Conservation (phyloP, 23 tunicate genomes). For the Ciona savignyi region DNA sequence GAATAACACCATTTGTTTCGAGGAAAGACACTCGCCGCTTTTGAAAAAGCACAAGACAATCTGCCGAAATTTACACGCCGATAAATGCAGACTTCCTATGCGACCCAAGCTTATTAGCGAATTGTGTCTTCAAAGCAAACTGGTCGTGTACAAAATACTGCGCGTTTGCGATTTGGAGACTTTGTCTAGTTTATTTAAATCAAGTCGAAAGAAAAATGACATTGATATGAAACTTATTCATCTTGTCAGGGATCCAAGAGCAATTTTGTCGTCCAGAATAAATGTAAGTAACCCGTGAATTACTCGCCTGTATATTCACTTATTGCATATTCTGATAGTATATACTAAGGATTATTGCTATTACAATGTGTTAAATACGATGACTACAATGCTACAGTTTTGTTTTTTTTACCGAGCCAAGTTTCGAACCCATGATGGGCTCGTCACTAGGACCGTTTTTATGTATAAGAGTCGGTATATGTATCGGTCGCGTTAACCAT, state of each 20-base stretch:
- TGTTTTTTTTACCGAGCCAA: too few relatives aligned
- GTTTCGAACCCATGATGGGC: too few relatives aligned
- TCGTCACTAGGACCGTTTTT: too few relatives aligned
- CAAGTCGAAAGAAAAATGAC: neutral
- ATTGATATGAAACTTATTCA: conserved; percentile 35
- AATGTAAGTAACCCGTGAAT: conserved; percentile 9
- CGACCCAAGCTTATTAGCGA: conserved; percentile 18
- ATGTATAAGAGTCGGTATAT: too few relatives aligned
- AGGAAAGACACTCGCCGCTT: conserved; percentile 21
- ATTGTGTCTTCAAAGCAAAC: conserved; percentile 14
- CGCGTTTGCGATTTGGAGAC: conserved; percentile 45
- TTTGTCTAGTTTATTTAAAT: conserved; percentile 10
- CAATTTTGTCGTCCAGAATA: conserved; percentile 44
- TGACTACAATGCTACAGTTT: too few relatives aligned
- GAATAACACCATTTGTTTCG: conserved; percentile 47
- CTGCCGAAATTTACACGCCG: neutral
- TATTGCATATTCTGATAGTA: too few relatives aligned
- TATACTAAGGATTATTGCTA: too few relatives aligned
- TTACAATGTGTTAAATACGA: too few relatives aligned
- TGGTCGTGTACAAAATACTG: conserved; percentile 51
- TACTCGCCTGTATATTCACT: neutral
- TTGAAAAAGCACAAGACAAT: conserved; percentile 14
- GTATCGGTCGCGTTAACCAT: too few relatives aligned
- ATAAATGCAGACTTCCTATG: conserved; percentile 16
- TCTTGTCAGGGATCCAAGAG: conserved; percentile 76